Evolutionary conservation across 2,888 invertebrate species (phyloP).

Genomic region (Charanyca ferruginea): DNA sequence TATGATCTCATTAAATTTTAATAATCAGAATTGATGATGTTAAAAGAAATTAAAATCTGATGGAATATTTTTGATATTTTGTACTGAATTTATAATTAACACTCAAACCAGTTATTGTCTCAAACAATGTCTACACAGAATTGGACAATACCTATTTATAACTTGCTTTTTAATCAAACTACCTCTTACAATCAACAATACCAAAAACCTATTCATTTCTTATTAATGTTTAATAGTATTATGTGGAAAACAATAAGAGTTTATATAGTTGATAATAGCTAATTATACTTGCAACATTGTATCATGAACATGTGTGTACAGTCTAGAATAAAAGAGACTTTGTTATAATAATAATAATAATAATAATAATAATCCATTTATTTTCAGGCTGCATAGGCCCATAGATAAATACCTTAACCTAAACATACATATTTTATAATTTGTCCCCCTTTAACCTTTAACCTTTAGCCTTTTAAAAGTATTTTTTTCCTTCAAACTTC

Average conservation of each 20-base stretch:
- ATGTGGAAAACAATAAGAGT: background rate
- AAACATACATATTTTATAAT: too few species aligned
- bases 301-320: background rate
- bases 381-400: too few species aligned
- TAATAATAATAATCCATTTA: too few species aligned
- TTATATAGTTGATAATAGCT: slow-evolving; percentile 1
- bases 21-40: background rate
- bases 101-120: background rate
- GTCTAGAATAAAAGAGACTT: background rate
- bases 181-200: background rate
- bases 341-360: too few species aligned
- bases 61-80: background rate
- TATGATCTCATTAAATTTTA: background rate
- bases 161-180: slow-evolving; percentile 1
- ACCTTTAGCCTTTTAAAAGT: too few species aligned
- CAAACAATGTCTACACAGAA: background rate
- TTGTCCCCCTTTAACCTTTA: too few species aligned
- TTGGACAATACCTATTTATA: background rate
- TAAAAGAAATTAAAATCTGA: background rate
- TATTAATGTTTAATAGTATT: slow-evolving; percentile 1
- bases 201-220: slow-evolving; percentile 7
- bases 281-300: background rate
- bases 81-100: background rate
- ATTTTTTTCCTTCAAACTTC: too few species aligned
- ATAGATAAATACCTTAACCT: too few species aligned